Base-by-base conservation (phyloP, 2,888 invertebrate species). In the Sinhomidia bicolor region DNA sequence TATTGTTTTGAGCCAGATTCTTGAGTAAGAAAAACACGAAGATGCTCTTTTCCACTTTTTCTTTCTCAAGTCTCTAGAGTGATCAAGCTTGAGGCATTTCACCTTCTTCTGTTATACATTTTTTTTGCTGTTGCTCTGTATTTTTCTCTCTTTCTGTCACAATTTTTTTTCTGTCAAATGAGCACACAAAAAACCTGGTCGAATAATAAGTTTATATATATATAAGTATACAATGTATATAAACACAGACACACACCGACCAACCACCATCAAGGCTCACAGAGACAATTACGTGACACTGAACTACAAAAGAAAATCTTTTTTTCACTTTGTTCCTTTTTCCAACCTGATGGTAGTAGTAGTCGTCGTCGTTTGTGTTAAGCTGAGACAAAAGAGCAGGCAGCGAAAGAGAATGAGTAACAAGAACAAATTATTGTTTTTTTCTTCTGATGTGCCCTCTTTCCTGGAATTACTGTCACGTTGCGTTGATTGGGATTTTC, bases 141-240 rank as follows among this genome's bases (percentile, higher is more conserved):
- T 20, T 10, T 20, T 51, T 23, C n/a, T 60, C 79, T 47, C 20
- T 20, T 36, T 78, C 78, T 78, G 78, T 78, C 78, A 78, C 78
- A 78, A 78, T 78, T 78, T 78, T 78, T 32, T 54, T 80, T 62
- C 41, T 81, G 81, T 81, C 81, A 81, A 81, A 65, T 81, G 81
- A 81, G 44, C 41, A 81, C 81, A 81, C 81, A 81, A 36, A 81
- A 81, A n/a, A n/a, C n/a, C n/a, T n/a, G n/a, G n/a, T n/a, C n/a
- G n/a, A n/a, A n/a, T n/a, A n/a, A n/a, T n/a, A n/a, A n/a, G n/a
- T n/a, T n/a, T n/a, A n/a, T n/a, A n/a, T n/a, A n/a, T n/a, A n/a
- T n/a, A n/a, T n/a, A n/a, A n/a, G n/a, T n/a, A n/a, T n/a, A n/a
- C n/a, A n/a, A n/a, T n/a, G n/a, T n/a, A n/a, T n/a, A n/a, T n/a